Evolutionary conservation across 2,888 invertebrate genomes (phyloP).

Genomic region (Cheiracanthium punctorium): DNA sequence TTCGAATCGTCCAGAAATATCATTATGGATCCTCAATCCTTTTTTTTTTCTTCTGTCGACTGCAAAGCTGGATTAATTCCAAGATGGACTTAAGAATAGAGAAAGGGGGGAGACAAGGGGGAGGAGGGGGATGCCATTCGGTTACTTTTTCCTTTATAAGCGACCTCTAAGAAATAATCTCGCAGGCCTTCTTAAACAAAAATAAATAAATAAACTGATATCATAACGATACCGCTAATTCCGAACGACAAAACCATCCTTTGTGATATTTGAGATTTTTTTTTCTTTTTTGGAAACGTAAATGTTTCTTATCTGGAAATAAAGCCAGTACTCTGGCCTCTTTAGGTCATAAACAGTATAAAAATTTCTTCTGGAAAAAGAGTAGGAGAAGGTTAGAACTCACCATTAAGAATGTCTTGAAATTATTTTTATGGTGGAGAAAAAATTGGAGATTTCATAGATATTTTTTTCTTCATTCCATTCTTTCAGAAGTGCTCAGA

Average conservation of each 20-base stretch:
- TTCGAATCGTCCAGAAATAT: background rate
- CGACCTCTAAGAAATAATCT: background rate
- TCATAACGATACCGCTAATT: background rate
- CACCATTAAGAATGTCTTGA: conserved; percentile 22
- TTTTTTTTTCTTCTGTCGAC: background rate
- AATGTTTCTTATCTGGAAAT: conserved; percentile 23
- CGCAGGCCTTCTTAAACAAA: background rate
- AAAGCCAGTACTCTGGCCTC: background rate
- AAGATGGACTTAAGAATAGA: background rate
- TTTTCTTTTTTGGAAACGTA: too few relatives aligned
- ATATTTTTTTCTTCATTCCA: too few relatives aligned
- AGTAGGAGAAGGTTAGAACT: background rate
- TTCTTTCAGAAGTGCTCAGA: too few relatives aligned
- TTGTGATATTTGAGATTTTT: background rate
- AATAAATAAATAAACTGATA: background rate
- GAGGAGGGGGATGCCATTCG: too few relatives aligned
- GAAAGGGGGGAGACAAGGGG: background rate
- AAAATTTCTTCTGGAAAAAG: background rate
- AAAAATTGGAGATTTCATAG: too few relatives aligned
- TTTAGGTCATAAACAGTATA: background rate
- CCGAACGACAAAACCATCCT: background rate
- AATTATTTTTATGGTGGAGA: background rate
- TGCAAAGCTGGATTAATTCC: background rate
- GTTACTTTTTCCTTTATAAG: background rate
- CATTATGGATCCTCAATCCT: background rate